phyloP scores from a whole-genome alignment of 2,888 invertebrate genomes.

The Dexiosoma caninum region DNA sequence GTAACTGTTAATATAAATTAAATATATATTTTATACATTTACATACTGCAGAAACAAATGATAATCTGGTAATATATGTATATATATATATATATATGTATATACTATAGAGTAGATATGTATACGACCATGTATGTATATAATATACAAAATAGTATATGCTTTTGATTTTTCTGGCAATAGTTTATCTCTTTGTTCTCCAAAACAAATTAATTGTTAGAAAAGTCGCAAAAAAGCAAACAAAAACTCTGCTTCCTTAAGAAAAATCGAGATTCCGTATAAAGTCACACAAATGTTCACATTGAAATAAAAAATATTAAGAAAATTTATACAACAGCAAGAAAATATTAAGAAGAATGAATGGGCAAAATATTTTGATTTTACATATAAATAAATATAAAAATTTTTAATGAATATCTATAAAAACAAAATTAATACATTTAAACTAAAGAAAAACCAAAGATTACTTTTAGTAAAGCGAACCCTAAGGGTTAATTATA shows the following conservation, averaged over 20 bases:
- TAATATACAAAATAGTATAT: no score
- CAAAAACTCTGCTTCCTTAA: conserved; percentile 70
- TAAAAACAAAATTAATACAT: conserved; percentile 3
- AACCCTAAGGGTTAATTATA: conserved; percentile 36
- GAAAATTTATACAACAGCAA: no score
- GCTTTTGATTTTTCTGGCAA: conserved; percentile 6
- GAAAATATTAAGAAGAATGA: conserved; percentile 24
- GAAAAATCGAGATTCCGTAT: conserved; percentile 72
- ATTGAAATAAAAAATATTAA: background rate
- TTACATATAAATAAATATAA: background rate
- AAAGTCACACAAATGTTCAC: conserved; percentile 65
- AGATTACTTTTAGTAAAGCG: conserved; percentile 2
- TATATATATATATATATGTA: no score
- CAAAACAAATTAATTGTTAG: background rate
- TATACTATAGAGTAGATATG: no score
- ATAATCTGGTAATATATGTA: conserved; percentile 33
- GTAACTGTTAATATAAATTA: conserved; percentile 13
- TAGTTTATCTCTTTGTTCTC: background rate
- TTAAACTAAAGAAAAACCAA: conserved; percentile 2
- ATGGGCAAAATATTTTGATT: conserved; percentile 12
- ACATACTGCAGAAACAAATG: conserved; percentile 12
- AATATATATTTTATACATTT: background rate
- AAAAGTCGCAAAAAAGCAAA: background rate
- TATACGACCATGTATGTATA: background rate
- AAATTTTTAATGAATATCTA: background rate